phyloP scores from a whole-genome alignment of 2,888 invertebrate genomes.

The Amphipyra tragopoginis region DNA sequence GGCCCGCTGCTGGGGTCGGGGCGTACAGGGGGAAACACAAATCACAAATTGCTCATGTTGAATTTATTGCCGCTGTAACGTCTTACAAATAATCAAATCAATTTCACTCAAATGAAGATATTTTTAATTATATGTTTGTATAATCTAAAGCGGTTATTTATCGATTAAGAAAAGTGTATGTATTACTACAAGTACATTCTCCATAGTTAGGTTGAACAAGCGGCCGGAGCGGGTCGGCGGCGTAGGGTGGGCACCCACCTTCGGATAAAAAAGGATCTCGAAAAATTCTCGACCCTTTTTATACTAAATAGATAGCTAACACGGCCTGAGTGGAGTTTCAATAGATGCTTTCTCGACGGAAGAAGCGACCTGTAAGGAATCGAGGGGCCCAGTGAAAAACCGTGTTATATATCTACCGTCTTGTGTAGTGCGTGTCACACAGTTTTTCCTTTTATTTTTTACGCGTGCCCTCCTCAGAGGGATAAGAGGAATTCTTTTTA shows the following conservation, averaged over 20 bases:
- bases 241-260: constrained; percentile 74
- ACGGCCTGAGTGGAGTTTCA: constrained; percentile 90
- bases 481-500: constrained; percentile 90
- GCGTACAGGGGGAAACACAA: constrained; percentile 37
- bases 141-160: constrained; percentile 22
- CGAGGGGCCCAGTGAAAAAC: constrained; percentile 82
- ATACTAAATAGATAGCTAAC: constrained; percentile 90
- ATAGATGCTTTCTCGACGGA: constrained; percentile 89
- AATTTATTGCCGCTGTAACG: constrained; percentile 36
- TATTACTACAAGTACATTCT: constrained; percentile 46
- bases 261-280: constrained; percentile 87
- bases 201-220: constrained; percentile 51
- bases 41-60: constrained; percentile 54
- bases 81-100: constrained; percentile 16
- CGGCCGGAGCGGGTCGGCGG: constrained; percentile 49
- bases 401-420: constrained; percentile 72
- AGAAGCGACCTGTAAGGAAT: constrained; percentile 89
- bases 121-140: neutral
- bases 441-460: constrained; percentile 89
- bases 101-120: neutral
- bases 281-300: constrained; percentile 89
- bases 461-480: constrained; percentile 87
- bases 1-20: constrained; percentile 29
- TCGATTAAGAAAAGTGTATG: constrained; percentile 47
- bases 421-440: constrained; percentile 80